Evolutionary conservation across 1,140 invertebrate species (phyloP).

Genomic region (Papilio helenus): DNA sequence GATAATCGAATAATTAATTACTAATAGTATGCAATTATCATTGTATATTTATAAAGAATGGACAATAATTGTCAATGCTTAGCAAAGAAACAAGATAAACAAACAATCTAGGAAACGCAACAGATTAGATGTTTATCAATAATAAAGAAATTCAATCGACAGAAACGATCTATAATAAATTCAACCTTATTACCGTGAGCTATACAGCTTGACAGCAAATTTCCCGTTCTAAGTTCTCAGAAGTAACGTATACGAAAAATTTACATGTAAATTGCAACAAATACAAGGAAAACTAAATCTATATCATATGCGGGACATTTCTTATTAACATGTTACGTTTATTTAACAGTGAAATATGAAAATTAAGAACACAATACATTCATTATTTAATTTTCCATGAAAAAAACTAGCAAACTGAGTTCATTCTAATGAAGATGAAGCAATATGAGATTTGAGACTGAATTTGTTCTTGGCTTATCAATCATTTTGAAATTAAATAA

Average conservation of each 20-base stretch:
- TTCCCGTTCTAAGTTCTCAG: slow-evolving; percentile 25
- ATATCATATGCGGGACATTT: slow-evolving; percentile 20
- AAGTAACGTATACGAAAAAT: slow-evolving; percentile 35
- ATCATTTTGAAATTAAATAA: no score
- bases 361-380: background rate
- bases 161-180: slow-evolving; percentile 15
- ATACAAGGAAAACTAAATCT: slow-evolving; percentile 36
- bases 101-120: slow-evolving; percentile 29
- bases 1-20: no score
- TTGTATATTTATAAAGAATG: background rate
- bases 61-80: background rate
- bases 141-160: slow-evolving; percentile 22
- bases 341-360: background rate
- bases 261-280: slow-evolving; percentile 24
- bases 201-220: slow-evolving; percentile 22
- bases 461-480: no score
- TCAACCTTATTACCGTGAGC: slow-evolving; percentile 20
- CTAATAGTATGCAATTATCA: background rate
- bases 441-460: background rate
- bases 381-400: background rate
- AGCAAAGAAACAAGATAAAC: slow-evolving; percentile 24
- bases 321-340: slow-evolving; percentile 11
- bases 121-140: slow-evolving; percentile 30
- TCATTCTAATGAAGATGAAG: background rate
- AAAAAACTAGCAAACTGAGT: background rate